Conservation (phyloP, 2,888 invertebrate genomes). For the Ceratothoa steindachneri region DNA sequence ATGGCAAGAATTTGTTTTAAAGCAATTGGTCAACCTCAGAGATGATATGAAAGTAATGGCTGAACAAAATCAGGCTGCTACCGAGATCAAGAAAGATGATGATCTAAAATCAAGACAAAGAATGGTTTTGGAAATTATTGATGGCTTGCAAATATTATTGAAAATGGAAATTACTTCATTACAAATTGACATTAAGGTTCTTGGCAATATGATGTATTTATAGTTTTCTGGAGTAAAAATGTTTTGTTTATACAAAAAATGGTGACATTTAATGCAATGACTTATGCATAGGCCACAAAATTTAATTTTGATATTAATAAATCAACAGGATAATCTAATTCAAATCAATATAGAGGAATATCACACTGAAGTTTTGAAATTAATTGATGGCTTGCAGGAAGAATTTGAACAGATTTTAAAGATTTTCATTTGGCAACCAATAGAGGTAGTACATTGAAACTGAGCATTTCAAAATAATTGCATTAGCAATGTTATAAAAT, state of each 20-base stretch:
- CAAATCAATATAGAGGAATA: neutral
- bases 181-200: neutral
- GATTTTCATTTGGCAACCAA: neutral
- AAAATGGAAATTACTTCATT: neutral
- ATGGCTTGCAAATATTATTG: neutral
- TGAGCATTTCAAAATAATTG: neutral
- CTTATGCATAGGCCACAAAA: neutral
- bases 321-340: neutral
- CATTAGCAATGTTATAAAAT: neutral
- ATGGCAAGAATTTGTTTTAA: neutral
- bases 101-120: neutral
- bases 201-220: neutral
- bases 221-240: neutral
- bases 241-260: neutral
- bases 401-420: neutral
- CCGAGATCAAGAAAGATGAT: neutral
- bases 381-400: neutral
- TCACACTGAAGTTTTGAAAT: conserved; percentile 2
- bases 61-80: neutral
- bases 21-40: neutral
- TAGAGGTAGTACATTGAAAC: neutral
- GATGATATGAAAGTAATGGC: neutral
- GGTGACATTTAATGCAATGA: neutral
- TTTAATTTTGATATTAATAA: neutral
- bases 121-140: neutral